Percentiles rank a stretch among this genome's conserved stretches.
phyloP scores from a whole-genome alignment of 2,888 invertebrate species.

The Ennomos erosarius region DNA sequence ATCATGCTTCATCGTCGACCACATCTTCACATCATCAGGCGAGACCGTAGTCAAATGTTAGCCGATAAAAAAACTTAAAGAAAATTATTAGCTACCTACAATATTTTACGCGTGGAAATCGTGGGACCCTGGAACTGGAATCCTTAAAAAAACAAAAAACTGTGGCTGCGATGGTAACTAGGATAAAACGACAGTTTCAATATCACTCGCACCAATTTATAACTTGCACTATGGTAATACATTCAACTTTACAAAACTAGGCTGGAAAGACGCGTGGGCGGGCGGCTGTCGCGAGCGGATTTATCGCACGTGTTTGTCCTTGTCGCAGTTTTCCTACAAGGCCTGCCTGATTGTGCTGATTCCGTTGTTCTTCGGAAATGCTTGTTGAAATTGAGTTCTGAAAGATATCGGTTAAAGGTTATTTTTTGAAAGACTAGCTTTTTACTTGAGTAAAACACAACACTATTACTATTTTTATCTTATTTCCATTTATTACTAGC shows the following conservation, averaged over 20 bases:
- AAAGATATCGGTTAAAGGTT: not conserved
- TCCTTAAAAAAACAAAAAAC: not conserved
- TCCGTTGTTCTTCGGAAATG: not conserved
- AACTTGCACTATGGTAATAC: slow-evolving; percentile 5
- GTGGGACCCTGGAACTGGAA: too few species aligned
- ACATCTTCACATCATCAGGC: too few species aligned
- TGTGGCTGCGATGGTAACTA: too few species aligned
- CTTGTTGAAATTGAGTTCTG: not conserved
- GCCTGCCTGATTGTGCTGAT: slow-evolving; percentile 10
- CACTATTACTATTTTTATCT: too few species aligned
- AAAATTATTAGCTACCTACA: too few species aligned
- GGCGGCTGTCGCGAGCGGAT: slow-evolving; percentile 31
- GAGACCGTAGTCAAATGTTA: too few species aligned
- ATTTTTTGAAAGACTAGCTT: not conserved
- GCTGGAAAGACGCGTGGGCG: slow-evolving; percentile 34
- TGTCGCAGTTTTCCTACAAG: slow-evolving; percentile 26
- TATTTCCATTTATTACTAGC: too few species aligned
- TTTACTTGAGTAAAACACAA: too few species aligned
- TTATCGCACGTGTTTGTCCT: slow-evolving; percentile 37
- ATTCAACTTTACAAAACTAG: slow-evolving; percentile 33
- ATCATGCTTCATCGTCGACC: too few species aligned
- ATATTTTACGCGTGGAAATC: too few species aligned
- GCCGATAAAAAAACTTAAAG: too few species aligned
- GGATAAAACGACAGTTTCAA: not conserved
- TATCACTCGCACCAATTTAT: slow-evolving; percentile 1